Conservation (phyloP, 64 coral and sea anemone species). For the Anthopleura sola region DNA sequence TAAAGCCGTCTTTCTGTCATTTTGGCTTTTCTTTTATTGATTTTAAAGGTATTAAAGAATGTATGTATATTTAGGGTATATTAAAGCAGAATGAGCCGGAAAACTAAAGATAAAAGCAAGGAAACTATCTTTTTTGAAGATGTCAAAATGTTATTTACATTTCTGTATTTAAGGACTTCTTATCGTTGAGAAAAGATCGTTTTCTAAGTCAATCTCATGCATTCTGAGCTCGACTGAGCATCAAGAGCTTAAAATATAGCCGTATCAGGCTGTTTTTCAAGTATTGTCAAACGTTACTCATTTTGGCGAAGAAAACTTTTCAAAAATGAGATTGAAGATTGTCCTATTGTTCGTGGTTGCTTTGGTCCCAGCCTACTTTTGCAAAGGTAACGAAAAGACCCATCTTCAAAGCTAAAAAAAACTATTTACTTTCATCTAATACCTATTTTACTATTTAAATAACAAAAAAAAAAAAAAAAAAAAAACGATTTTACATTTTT, state of each 20-base stretch:
- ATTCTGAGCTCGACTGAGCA: not conserved
- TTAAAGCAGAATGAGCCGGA: conserved; percentile 7
- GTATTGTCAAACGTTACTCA: not conserved
- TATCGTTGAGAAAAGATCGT: not conserved
- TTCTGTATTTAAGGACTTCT: not conserved
- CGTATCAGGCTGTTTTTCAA: not conserved
- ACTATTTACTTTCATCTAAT: not conserved
- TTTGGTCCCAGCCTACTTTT: not conserved
- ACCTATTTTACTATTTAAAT: not conserved
- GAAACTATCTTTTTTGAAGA: not conserved
- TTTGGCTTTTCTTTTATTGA: not conserved
- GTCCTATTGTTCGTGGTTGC: not conserved
- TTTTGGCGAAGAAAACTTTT: not conserved
- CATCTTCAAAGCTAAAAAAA: not conserved
- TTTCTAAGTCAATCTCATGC: not conserved
- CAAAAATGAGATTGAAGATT: not conserved
- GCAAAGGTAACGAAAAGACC: not conserved
- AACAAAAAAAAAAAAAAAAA: too few relatives aligned
- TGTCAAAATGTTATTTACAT: not conserved
- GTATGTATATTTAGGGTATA: not conserved
- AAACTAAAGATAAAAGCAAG: not conserved
- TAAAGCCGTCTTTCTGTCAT: not conserved
- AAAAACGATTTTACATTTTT: not conserved
- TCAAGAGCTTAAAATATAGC: not conserved
- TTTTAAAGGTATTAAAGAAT: not conserved